Evolutionary conservation across 37 sponge, comb jelly and placozoan species (phyloP).

Genomic region (Geodia barretti): DNA sequence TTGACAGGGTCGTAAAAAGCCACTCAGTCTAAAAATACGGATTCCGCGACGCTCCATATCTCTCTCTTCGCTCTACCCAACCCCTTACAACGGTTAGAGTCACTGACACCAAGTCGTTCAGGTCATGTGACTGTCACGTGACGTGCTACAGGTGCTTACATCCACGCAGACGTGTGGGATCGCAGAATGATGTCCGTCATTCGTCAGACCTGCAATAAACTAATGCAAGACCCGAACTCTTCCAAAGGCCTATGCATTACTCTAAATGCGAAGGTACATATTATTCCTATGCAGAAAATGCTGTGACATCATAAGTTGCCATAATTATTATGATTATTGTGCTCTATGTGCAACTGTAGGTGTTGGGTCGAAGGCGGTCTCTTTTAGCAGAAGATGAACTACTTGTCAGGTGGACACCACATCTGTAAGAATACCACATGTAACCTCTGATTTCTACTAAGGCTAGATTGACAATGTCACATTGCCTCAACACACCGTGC

Average conservation of each 20-base stretch:
- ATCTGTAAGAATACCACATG: conserved; percentile 41
- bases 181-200: conserved; percentile 43
- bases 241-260: conserved; percentile 7
- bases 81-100: conserved; percentile 25
- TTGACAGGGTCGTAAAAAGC: not conserved
- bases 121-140: not conserved
- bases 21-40: not conserved
- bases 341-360: not conserved
- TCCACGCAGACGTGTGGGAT: conserved; percentile 49
- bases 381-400: conserved; percentile 12
- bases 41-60: conserved; percentile 18
- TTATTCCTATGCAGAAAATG: no score
- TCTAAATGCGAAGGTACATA: conserved; percentile 17
- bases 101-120: no score
- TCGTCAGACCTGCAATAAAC: conserved; percentile 12
- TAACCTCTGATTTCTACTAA: no score
- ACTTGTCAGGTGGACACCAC: conserved; percentile 47
- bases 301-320: not conserved
- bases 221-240: not conserved
- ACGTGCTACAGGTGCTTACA: conserved; percentile 32
- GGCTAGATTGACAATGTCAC: no score
- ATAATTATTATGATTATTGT: not conserved
- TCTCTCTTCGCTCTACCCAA: not conserved
- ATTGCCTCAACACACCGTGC: no score
- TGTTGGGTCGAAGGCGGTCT: conserved; percentile 24